These are phyloP conservation scores for Saccopteryx bilineata DNA, from an alignment of 2,113 vertebrate genomes.

Conservation along the genomic window DNA sequence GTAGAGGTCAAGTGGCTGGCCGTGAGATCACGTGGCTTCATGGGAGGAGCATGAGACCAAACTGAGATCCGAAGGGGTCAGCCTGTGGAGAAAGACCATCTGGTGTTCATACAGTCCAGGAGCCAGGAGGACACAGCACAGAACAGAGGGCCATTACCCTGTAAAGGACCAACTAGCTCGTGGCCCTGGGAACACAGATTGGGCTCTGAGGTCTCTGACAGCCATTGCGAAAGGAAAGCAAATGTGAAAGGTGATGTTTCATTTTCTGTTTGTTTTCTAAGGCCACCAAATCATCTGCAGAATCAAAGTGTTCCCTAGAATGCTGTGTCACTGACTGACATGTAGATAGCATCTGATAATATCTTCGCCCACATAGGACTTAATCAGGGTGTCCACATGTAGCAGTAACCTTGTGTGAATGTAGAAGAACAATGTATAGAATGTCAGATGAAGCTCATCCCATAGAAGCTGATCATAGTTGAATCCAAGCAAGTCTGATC, in stretches of 20 bases:
- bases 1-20: not conserved
- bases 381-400: not conserved
- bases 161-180: not conserved
- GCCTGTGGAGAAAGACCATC: not conserved
- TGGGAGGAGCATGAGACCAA: not conserved
- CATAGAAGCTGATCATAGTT: not conserved
- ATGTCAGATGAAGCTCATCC: not conserved
- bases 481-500: not conserved
- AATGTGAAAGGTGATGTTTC: not conserved
- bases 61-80: not conserved
- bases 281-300: not conserved
- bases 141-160: not conserved
- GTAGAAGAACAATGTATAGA: not conserved
- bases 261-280: not conserved
- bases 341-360: not conserved
- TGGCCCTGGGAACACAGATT: not conserved
- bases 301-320: not conserved
- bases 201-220: not conserved
- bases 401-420: not conserved
- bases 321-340: not conserved
- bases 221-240: not conserved
- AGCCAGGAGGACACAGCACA: not conserved
- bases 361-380: not conserved
- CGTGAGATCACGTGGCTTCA: not conserved
- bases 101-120: not conserved